phyloP scores from a whole-genome alignment of 2,888 invertebrate genomes.

The Lasioglossum pauxillum region DNA sequence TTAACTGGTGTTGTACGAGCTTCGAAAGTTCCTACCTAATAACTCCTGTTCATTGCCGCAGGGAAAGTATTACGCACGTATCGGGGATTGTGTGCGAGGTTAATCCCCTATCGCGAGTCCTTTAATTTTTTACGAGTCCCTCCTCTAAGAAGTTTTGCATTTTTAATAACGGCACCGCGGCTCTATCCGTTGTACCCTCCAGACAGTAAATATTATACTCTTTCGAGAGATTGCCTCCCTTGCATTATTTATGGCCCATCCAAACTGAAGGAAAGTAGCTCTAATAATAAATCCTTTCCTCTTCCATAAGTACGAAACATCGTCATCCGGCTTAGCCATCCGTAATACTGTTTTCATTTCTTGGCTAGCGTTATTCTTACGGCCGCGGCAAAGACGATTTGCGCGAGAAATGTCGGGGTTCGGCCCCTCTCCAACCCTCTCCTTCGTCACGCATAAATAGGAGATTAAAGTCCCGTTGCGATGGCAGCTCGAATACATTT shows the following conservation, averaged over 20 bases:
- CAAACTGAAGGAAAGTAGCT: constrained; percentile 40
- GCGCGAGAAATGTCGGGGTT: constrained; percentile 6
- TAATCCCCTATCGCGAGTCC: constrained; percentile 4
- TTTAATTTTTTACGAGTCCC: constrained; percentile 16
- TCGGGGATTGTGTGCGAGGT: constrained; percentile 13
- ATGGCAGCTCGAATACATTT: background rate
- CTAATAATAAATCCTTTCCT: constrained; percentile 51
- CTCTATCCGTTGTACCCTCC: background rate
- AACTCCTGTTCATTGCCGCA: no score
- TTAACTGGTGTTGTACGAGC: no score
- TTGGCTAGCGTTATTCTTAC: constrained; percentile 26
- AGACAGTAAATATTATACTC: constrained; percentile 32
- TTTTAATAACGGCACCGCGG: constrained; percentile 20
- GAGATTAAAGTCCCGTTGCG: background rate
- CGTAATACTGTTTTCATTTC: constrained; percentile 49
- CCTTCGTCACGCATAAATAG: constrained; percentile 17
- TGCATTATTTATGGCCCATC: constrained; percentile 38
- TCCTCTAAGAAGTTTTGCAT: background rate
- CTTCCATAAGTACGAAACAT: constrained; percentile 55
- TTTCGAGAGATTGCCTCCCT: constrained; percentile 11
- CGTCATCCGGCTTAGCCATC: constrained; percentile 61
- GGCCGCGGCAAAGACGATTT: constrained; percentile 31
- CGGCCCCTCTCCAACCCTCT: background rate
- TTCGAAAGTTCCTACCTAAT: no score
- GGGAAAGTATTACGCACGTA: no score